Conservation (phyloP, 1,140 invertebrate genomes). For the Tetramorium parvispinum region DNA sequence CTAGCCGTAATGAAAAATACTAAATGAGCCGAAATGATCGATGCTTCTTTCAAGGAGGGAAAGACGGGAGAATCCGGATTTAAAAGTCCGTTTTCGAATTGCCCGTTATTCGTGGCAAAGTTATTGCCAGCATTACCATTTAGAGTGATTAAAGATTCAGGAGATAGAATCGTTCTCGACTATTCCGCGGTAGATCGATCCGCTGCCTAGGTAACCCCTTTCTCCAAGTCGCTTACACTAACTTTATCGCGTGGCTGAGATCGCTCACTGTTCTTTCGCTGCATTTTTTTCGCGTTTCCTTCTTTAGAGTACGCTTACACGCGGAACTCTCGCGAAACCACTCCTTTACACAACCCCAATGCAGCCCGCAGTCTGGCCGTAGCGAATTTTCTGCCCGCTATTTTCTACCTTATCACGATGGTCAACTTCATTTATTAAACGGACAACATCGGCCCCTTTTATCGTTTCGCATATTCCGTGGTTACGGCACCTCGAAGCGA, state of each 20-base stretch:
- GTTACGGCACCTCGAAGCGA: constrained; percentile 37
- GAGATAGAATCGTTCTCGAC: constrained; percentile 67
- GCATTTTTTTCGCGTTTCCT: constrained; percentile 18
- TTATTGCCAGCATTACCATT: constrained; percentile 73
- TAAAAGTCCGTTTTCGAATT: constrained; percentile 66
- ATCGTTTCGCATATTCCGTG: constrained; percentile 49
- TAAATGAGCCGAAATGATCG: constrained; percentile 28
- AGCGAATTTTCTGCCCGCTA: constrained; percentile 58
- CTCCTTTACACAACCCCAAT: constrained; percentile 5
- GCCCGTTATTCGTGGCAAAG: constrained; percentile 65
- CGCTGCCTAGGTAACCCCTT: constrained; percentile 52
- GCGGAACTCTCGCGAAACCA: constrained; percentile 54
- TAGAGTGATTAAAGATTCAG: constrained; percentile 70
- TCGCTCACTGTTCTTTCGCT: constrained; percentile 53
- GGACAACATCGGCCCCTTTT: constrained; percentile 61
- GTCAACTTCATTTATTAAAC: constrained; percentile 68
- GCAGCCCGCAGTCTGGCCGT: not conserved
- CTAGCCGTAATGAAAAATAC: constrained; percentile 17
- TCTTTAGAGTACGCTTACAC: constrained; percentile 46
- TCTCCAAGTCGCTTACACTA: constrained; percentile 43
- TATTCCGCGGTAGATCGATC: constrained; percentile 65
- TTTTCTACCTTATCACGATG: constrained; percentile 60
- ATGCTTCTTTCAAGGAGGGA: not conserved
- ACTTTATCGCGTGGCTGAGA: constrained; percentile 61
- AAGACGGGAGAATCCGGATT: constrained; percentile 59